Conservation (phyloP, 2,113 vertebrate genomes). For the Phocoena phocoena region DNA sequence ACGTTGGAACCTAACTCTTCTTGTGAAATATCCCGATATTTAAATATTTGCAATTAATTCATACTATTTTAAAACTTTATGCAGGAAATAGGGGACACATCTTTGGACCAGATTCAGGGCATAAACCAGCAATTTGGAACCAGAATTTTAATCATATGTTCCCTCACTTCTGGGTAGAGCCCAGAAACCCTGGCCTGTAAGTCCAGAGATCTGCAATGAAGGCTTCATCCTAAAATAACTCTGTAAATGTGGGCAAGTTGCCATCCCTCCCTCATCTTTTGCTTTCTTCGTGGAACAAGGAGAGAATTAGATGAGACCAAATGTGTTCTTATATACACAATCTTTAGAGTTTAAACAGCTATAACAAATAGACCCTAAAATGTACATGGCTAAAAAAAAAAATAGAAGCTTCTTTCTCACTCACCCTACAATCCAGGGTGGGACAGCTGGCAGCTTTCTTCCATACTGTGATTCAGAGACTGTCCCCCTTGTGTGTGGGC, state of each 20-base stretch:
- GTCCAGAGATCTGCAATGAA: neutral
- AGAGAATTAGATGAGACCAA: neutral
- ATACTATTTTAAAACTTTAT: neutral
- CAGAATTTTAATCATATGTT: neutral
- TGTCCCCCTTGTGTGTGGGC: accelerated
- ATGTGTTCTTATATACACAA: neutral
- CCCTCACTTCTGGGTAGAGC: neutral
- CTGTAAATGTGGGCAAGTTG: neutral
- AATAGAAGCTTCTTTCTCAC: neutral
- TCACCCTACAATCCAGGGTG: neutral
- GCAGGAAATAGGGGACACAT: neutral
- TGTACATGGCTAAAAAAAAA: neutral
- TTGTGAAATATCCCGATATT: neutral
- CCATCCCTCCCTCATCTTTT: neutral
- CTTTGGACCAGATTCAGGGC: neutral
- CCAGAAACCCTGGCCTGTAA: neutral
- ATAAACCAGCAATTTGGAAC: neutral
- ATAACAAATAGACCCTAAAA: neutral
- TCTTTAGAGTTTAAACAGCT: neutral
- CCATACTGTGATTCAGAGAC: neutral
- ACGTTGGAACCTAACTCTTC: neutral
- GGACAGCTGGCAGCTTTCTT: neutral
- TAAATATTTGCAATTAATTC: neutral
- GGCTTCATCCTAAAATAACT: neutral
- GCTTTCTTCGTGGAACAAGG: neutral